Evolutionary conservation across 2,888 invertebrate genomes (phyloP), one percentile per base, ranked within the genome.

Genomic region (Agrypnus murinus): DNA sequence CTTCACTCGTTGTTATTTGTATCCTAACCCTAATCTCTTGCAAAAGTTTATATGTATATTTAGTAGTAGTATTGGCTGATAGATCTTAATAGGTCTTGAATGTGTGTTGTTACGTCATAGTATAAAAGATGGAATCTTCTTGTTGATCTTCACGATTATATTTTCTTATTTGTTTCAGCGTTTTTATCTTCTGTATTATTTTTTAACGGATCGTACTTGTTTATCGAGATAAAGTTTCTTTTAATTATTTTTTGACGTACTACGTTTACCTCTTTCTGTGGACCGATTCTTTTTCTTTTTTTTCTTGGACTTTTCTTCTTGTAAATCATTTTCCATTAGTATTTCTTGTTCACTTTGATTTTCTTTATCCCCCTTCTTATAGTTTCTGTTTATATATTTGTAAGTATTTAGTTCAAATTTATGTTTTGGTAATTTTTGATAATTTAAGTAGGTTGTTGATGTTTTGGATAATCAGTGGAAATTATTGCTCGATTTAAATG

Each of bases 241-340:
- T 53, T 14, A 2, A 31, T 53, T 53, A 53, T 53, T 53, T 53
- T 53, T 53, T n/a, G n/a, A n/a, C n/a, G n/a, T n/a, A n/a, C n/a
- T n/a, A n/a, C n/a, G n/a, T n/a, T n/a, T n/a, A n/a, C n/a, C n/a
- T n/a, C n/a, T n/a, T n/a, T n/a, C n/a, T n/a, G n/a, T n/a, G n/a
- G n/a, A n/a, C n/a, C n/a, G n/a, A n/a, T n/a, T n/a, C n/a, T n/a
- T n/a, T n/a, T n/a, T 2, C 12, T 14, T 2, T 53, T 9, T 53
- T 14, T 6, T 14, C 3, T 53, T 17, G 9, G 25, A 14, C 45
- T 45, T 45, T 5, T 7, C 10, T 53, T 25, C 32, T 53, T 48
- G 12, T 9, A 48, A 48, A 19, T 48, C 25, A 48, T 48, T 48
- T 48, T 48, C 25, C 12, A 48, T 15, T 9, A 15, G 25, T 15